Percentiles rank a stretch among this genome's conserved stretches.
Conservation (phyloP, 2,888 invertebrate species). For the Drosophila putrida region DNA sequence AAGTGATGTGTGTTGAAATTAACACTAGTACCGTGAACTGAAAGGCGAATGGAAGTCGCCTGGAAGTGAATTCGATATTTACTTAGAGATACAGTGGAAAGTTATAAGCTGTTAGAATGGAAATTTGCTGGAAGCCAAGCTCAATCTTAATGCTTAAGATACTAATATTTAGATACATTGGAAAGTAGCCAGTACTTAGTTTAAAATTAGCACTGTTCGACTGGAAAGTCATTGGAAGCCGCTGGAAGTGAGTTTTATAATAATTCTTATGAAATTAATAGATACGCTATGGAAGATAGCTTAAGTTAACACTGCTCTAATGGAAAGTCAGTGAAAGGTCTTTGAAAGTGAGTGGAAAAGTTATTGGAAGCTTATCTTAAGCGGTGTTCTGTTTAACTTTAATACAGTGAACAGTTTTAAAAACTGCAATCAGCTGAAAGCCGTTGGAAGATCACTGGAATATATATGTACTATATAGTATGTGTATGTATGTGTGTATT, state of each 20-base stretch:
- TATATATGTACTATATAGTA: background rate
- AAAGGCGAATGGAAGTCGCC: slow-evolving; percentile 1
- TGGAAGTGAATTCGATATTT: background rate
- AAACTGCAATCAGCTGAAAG: slow-evolving; percentile 15
- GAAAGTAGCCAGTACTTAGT: background rate
- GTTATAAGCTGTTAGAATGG: no score
- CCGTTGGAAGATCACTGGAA: slow-evolving; percentile 12
- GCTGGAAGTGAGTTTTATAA: background rate
- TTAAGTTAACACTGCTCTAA: background rate
- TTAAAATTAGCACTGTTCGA: no score
- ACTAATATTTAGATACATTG: background rate
- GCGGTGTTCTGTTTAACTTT: background rate
- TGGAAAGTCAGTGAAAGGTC: slow-evolving; percentile 1
- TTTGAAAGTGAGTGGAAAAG: slow-evolving; percentile 1
- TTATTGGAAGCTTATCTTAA: slow-evolving; percentile 1
- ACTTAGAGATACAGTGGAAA: background rate
- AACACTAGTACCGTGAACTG: background rate
- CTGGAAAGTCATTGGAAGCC: background rate
- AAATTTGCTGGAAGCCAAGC: no score
- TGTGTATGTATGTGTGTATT: background rate
- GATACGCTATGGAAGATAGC: background rate
- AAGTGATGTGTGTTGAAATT: no score
- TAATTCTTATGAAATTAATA: background rate
- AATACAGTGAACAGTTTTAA: slow-evolving; percentile 8
- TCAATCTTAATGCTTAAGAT: background rate